Evolutionary conservation across 1,140 invertebrate genomes (phyloP).

Genomic region (Nasonia giraulti): DNA sequence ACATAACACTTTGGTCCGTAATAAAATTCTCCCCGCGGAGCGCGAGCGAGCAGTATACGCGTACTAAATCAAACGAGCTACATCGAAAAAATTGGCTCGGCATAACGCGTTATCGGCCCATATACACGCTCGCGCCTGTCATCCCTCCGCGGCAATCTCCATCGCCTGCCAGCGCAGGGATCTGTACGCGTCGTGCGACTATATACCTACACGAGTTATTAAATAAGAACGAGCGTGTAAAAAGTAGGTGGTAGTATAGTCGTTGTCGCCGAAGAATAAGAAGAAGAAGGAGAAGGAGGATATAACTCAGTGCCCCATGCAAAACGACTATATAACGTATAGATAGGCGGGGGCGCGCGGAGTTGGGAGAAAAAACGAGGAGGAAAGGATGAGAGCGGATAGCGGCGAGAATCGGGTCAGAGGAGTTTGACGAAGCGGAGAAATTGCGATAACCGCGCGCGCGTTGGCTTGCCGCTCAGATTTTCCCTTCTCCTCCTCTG

Average conservation of each 20-base stretch:
- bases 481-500: slow-evolving; percentile 21
- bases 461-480: slow-evolving; percentile 3
- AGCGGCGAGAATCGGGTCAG: neutral
- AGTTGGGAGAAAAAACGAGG: slow-evolving; percentile 13
- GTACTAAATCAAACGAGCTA: neutral
- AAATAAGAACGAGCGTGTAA: neutral
- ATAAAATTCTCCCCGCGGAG: neutral
- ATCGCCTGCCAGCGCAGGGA: no score
- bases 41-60: neutral
- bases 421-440: slow-evolving; percentile 36
- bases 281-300: neutral
- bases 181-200: neutral
- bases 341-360: neutral
- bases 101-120: neutral
- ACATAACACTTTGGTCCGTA: neutral
- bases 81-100: slow-evolving; percentile 8
- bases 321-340: neutral
- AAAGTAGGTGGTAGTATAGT: neutral
- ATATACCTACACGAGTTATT: neutral
- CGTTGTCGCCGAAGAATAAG: neutral
- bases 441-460: slow-evolving; percentile 31
- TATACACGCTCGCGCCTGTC: neutral
- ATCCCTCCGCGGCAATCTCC: neutral
- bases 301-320: neutral
- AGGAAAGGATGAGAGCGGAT: neutral